Conservation (phyloP, 1,140 invertebrate genomes). For the Mactra quadrangularis region DNA sequence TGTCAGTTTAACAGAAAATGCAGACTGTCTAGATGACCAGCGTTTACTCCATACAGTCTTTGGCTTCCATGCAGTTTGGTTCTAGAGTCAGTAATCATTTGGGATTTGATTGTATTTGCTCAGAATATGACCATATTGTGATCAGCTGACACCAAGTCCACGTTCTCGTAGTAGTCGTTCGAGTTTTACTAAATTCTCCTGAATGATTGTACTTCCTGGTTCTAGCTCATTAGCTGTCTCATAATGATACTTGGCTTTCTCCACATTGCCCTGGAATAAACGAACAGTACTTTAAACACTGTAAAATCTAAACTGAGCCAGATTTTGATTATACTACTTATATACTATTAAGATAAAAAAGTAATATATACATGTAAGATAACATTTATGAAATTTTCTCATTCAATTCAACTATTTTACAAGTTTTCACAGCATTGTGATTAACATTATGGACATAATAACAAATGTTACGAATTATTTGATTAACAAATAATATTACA, state of each 20-base stretch:
- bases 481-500: too few relatives aligned
- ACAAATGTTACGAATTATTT: too few relatives aligned
- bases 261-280: constrained; percentile 14
- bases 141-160: not conserved
- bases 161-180: constrained; percentile 9
- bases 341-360: not conserved
- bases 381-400: not conserved
- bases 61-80: too few relatives aligned
- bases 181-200: constrained; percentile 31
- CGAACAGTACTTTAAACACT: not conserved
- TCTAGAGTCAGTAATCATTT: too few relatives aligned
- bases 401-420: not conserved
- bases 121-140: too few relatives aligned
- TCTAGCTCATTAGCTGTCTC: not conserved
- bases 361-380: not conserved
- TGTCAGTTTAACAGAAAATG: too few relatives aligned
- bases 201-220: constrained; percentile 13
- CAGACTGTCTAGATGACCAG: too few relatives aligned
- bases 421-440: not conserved
- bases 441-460: not conserved
- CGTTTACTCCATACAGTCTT: too few relatives aligned
- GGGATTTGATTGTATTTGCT: too few relatives aligned
- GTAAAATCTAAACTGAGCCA: not conserved
- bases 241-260: constrained; percentile 50
- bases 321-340: too few relatives aligned